Conservation (phyloP, 2,113 vertebrate species). For the Rattus rattus region DNA sequence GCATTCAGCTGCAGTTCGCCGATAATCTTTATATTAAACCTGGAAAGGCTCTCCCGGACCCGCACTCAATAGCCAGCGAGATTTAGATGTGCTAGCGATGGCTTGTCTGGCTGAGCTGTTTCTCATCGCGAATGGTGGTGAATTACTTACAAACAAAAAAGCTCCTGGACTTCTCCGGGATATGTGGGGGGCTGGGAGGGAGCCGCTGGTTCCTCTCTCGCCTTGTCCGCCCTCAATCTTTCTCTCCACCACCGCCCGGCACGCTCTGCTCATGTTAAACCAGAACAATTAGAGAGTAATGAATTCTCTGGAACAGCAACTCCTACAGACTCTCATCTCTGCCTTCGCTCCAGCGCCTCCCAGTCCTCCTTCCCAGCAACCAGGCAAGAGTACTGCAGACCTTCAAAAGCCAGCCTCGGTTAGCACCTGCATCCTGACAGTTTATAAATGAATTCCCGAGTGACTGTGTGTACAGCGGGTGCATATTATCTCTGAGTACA, state of each 20-base stretch:
- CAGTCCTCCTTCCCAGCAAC: conserved; percentile 13
- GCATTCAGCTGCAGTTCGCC: neutral
- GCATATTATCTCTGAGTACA: neutral
- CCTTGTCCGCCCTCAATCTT: conserved; percentile 3
- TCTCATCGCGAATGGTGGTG: too few species aligned
- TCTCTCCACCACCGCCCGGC: conserved; percentile 51
- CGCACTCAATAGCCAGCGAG: neutral
- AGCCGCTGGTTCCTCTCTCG: neutral
- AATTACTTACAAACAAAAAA: neutral
- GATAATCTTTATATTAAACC: neutral
- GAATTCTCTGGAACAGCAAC: conserved; percentile 63
- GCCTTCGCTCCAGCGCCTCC: conserved; percentile 62
- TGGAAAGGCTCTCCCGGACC: neutral
- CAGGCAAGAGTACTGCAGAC: neutral
- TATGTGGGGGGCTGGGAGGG: neutral
- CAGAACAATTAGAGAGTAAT: conserved; percentile 58
- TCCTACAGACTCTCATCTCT: conserved; percentile 68
- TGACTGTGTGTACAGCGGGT: neutral
- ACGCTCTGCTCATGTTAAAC: conserved; percentile 62
- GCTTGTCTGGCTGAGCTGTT: neutral
- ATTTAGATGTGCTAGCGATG: neutral
- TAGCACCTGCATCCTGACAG: neutral
- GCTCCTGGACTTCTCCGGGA: neutral
- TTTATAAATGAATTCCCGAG: neutral
- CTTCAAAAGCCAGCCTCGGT: neutral